Base-by-base conservation (phyloP, 1,140 invertebrate genomes). In the Drosophila lacteicornis region DNA sequence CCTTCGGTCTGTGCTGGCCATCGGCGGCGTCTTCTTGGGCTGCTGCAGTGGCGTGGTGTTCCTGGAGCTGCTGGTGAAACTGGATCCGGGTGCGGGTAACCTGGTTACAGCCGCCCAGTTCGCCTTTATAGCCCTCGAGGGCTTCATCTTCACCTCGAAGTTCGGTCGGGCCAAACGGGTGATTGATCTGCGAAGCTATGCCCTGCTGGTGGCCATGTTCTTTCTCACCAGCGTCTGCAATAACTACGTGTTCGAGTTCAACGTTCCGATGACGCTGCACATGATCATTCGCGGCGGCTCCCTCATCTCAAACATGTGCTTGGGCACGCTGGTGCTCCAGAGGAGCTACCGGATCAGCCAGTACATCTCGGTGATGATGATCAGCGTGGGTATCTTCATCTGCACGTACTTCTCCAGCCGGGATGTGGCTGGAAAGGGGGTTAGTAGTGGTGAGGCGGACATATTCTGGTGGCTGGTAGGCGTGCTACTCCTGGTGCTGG, bases 271-370 rank as follows among this genome's bases (percentile, higher is more conserved):
- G 96, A 98, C 99, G 12, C 93, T 99, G 1, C 99, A 99, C 92
- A 99, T 99, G 96, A 99, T 99, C 90, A 99, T 99, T 92, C 95
- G 98, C 94, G 96, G 99, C 36, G 98, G 98, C 17, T 99, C 98
- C 45, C 93, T 99, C 11, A 98, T 99, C 93, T 98, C 98, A 0
- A 99, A 98, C 92, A 97, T 99, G 96, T 95, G 99, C 55, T 96
- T 99, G 95, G 98, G 98, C 27, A 96, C 98, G 7, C 94, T 98
- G 63, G 96, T 99, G 58, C 92, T 99, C 15, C 97, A 98, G 79
- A 97, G 96, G 87, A 94, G 94, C 73, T 99, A 99, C 91, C 94
- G 95, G 6, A 92, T 96, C 3, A 94, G 95, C 40, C 99, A 99
- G 93, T 99, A 99, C 93, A 46, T 98, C n/a, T 97, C 99, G 17